Conservation (phyloP, 2,797 vertebrate species). For the Epinephelus awoara region DNA sequence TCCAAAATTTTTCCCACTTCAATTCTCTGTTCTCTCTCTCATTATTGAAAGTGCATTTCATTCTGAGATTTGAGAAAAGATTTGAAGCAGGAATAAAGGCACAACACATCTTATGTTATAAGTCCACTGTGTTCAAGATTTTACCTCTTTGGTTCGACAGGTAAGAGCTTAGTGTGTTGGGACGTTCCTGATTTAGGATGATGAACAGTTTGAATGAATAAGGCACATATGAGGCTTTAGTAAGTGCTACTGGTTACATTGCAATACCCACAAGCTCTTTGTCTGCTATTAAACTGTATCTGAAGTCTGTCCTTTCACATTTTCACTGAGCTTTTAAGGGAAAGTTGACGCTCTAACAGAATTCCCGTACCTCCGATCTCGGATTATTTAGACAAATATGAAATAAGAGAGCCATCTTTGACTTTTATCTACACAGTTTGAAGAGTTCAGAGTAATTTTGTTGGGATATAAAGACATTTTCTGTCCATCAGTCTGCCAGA, state of each 20-base stretch:
- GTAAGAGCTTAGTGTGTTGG: conserved; percentile 71
- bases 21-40: conserved; percentile 43
- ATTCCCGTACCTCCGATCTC: conserved; percentile 39
- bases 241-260: conserved; percentile 79
- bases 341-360: conserved; percentile 51
- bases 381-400: conserved; percentile 30
- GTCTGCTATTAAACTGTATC: conserved; percentile 34
- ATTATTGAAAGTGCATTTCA: conserved; percentile 31
- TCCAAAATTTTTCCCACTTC: conserved; percentile 1
- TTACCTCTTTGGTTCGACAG: conserved; percentile 74
- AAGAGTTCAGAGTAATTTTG: neutral
- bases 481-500: neutral
- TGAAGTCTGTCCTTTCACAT: conserved; percentile 72
- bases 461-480: conserved; percentile 7
- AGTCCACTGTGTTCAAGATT: conserved; percentile 64
- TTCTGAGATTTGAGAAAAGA: conserved; percentile 36
- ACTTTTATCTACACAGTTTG: conserved; percentile 24
- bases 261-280: conserved; percentile 46
- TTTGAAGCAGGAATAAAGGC: conserved; percentile 35
- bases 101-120: conserved; percentile 30
- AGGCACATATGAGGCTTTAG: conserved; percentile 71
- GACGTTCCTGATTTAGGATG: conserved; percentile 50
- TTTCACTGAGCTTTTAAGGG: conserved; percentile 62
- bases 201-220: conserved; percentile 57
- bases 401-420: conserved; percentile 24